Conservation (phyloP, 2,797 vertebrate genomes). For the Steatocranus sp. region DNA sequence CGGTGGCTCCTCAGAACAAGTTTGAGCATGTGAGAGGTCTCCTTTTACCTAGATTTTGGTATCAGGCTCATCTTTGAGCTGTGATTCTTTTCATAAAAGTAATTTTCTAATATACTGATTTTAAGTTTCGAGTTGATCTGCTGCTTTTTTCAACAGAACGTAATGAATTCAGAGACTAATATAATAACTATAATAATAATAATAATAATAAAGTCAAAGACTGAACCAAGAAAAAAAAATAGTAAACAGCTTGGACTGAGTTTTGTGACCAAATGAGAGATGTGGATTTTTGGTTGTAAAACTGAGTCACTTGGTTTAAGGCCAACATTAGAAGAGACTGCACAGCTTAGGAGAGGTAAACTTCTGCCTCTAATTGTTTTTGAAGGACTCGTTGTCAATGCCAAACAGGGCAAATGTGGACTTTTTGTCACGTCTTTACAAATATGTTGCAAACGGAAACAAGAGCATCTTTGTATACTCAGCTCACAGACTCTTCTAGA, state of each 20-base stretch:
- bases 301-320: neutral
- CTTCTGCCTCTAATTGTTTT: neutral
- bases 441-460: neutral
- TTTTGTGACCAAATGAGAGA: neutral
- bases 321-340: neutral
- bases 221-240: neutral
- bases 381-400: neutral
- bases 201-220: neutral
- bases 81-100: neutral
- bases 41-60: neutral
- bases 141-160: neutral
- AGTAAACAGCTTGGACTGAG: neutral
- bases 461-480: neutral
- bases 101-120: fast-evolving
- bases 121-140: fast-evolving
- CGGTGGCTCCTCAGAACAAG: fast-evolving
- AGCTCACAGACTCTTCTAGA: neutral
- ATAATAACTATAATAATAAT: too few relatives aligned
- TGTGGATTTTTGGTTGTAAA: fast-evolving
- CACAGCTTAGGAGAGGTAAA: neutral
- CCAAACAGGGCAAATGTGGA: neutral
- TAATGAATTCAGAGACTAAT: neutral
- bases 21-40: too few relatives aligned
- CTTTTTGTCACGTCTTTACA: neutral
- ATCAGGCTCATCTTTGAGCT: neutral